Evolutionary conservation across 1,140 invertebrate genomes (phyloP).

Genomic region (Drosophila orena): DNA sequence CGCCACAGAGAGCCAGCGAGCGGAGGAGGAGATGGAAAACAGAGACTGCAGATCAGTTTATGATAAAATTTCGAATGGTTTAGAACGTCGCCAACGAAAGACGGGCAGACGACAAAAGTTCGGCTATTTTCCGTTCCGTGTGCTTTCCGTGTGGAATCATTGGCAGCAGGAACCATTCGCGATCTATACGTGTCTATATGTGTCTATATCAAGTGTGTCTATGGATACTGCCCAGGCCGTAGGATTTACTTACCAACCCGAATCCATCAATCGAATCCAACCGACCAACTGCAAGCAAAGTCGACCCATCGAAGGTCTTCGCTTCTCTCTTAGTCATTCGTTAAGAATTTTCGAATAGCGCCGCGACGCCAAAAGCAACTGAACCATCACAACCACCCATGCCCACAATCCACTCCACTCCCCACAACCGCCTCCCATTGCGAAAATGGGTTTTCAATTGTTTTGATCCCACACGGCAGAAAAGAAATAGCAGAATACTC

Average conservation of each 20-base stretch:
- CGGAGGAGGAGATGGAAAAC: conserved; percentile 50
- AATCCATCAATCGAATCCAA: conserved; percentile 11
- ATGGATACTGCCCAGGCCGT: conserved; percentile 17
- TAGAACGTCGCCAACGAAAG: conserved; percentile 70
- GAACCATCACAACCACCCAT: conserved; percentile 28
- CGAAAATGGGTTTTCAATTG: conserved; percentile 76
- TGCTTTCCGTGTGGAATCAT: conserved; percentile 26
- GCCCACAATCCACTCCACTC: neutral
- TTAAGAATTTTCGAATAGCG: conserved; percentile 62
- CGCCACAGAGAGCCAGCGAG: conserved; percentile 34
- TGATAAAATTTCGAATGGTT: conserved; percentile 84
- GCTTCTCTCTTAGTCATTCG: conserved; percentile 56
- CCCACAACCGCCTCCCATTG: conserved; percentile 28
- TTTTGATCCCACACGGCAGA: conserved; percentile 34
- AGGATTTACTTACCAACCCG: conserved; percentile 8
- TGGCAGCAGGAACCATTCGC: conserved; percentile 20
- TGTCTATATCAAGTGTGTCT: conserved; percentile 19
- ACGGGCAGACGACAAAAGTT: conserved; percentile 58
- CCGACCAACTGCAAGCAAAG: conserved; percentile 29
- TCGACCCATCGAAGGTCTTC: conserved; percentile 54
- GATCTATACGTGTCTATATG: conserved; percentile 35
- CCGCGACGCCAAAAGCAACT: conserved; percentile 56
- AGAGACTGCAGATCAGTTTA: conserved; percentile 76
- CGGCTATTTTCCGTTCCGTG: conserved; percentile 27
- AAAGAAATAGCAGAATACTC: conserved; percentile 48